Evolutionary conservation across 1,140 invertebrate species (phyloP), one percentile per base, ranked within the genome.

Genomic region (Drosophila elegans): DNA sequence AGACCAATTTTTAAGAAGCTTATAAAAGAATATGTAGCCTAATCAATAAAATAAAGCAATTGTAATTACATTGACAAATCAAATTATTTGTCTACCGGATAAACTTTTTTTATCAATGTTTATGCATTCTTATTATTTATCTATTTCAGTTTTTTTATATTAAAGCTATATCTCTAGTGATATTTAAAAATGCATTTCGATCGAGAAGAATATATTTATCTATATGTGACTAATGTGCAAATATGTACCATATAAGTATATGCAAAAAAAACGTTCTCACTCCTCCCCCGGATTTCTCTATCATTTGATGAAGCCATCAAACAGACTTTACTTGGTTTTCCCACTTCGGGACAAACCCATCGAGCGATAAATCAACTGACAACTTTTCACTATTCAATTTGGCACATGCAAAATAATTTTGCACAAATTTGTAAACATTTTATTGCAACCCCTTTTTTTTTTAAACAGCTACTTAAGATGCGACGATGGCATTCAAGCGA

Each of bases 381-480:
- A 68, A 60, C 57, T 76, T 72, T 72, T 62, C 78, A 42, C 41
- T 39, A 56, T 54, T 57, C 48, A 57, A 67, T 67, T 75, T 67
- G 32, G 66, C 59, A 63, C 64, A 78, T 78, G 83, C 78, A 85
- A 85, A 88, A 85, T 82, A 38, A 82, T 85, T 85, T 85, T 85
- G 76, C 79, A 46, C 51, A 82, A 85, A 85, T 85, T 85, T 85
- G 83, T 85, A 85, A 85, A 88, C 82, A 85, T 78, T 85, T 85
- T 88, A 78, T 85, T 85, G 45, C 44, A 64, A 49, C 63, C 80
- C 55, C 55, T 32, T 32, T 0, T 69, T 74, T 67, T 13, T 52
- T 61, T 44, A 11, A 57, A 16, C 49, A 49, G 44, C 80, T 82
- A 82, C 76, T 83, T 84, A 80, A 76, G 76, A 82, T 83, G 66